phyloP scores from a whole-genome alignment of 2,113 vertebrate genomes.

The Eolophus roseicapilla region DNA sequence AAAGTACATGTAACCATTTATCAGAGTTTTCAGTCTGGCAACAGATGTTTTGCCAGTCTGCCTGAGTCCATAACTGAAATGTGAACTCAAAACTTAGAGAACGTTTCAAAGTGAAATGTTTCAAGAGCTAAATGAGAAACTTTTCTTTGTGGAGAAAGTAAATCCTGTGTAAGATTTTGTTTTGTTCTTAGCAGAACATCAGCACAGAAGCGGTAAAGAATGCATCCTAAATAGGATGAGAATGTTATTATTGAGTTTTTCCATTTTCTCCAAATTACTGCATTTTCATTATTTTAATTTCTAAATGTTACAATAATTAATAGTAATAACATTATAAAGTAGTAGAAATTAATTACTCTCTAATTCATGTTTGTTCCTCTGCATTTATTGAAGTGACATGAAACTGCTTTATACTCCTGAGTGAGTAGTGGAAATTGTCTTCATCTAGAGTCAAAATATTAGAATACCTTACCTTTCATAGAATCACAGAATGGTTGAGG shows the following conservation, averaged over 20 bases:
- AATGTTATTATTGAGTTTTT: not conserved
- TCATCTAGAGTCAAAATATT: not conserved
- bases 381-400: not conserved
- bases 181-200: not conserved
- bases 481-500: not conserved
- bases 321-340: not conserved
- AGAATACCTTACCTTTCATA: not conserved
- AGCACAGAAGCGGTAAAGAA: not conserved
- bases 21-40: not conserved
- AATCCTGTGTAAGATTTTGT: not conserved
- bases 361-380: not conserved
- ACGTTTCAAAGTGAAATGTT: not conserved
- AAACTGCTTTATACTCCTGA: not conserved
- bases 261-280: not conserved
- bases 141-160: not conserved
- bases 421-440: not conserved
- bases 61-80: not conserved
- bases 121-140: not conserved
- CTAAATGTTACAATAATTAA: not conserved
- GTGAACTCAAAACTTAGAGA: not conserved
- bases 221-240: not conserved
- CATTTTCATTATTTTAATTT: not conserved
- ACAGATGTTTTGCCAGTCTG: not conserved
- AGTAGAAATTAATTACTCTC: not conserved
- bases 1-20: not conserved